phyloP scores from a whole-genome alignment of 53 echinoderm and acorn worm species.

The Pentamera pediparva region DNA sequence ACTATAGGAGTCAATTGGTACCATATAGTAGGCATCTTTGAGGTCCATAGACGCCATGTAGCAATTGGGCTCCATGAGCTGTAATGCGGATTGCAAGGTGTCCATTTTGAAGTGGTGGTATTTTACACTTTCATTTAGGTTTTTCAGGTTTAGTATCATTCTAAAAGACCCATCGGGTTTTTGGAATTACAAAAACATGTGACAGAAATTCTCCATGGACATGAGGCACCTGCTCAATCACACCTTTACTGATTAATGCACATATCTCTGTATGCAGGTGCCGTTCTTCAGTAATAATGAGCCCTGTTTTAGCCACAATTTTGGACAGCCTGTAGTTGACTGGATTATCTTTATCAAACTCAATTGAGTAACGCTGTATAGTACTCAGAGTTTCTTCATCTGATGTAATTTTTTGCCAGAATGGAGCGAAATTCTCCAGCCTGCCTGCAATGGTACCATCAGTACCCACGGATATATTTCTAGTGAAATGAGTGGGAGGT shows the following conservation, averaged over 20 bases:
- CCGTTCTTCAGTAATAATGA: not conserved
- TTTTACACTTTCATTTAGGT: not conserved
- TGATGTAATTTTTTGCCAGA: slow-evolving; percentile 26
- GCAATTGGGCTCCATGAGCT: not conserved
- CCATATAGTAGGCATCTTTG: not conserved
- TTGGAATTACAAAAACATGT: not conserved
- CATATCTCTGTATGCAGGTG: not conserved
- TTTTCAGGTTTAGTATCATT: slow-evolving; percentile 19
- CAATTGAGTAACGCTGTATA: slow-evolving; percentile 21
- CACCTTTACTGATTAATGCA: not conserved
- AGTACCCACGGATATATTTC: no score
- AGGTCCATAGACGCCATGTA: slow-evolving; percentile 7
- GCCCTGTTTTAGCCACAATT: not conserved
- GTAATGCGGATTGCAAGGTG: slow-evolving; percentile 16
- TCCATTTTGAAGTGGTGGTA: slow-evolving; percentile 29
- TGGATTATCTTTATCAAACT: slow-evolving; percentile 1
- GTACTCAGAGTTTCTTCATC: slow-evolving; percentile 22
- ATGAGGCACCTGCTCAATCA: slow-evolving; percentile 1
- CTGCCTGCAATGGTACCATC: not conserved
- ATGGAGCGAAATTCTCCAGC: not conserved
- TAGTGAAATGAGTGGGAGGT: no score
- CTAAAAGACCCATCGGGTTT: slow-evolving; percentile 19
- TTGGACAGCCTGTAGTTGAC: not conserved
- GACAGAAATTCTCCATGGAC: slow-evolving; percentile 23
- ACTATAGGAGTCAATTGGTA: not conserved